Evolutionary conservation across 1,140 invertebrate genomes (phyloP), one percentile per base, ranked within the genome.

Genomic region (Dolichoris vasculosae): DNA sequence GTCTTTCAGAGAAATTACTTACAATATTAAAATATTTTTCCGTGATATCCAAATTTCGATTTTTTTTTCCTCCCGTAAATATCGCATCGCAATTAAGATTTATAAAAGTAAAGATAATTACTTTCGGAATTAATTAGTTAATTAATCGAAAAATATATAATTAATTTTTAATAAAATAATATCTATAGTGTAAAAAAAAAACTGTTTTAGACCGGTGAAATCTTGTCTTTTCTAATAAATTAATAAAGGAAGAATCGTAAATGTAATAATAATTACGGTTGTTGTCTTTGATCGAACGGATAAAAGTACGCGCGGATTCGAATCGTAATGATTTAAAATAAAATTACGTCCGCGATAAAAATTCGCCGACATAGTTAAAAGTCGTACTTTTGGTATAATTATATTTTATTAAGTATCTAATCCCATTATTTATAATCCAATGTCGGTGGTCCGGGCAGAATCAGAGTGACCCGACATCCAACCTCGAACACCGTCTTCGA

Each of bases 381-480:
- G n/a, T 73, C 32, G 69, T 7, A 32, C 6, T 43, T 3, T 8
- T n/a, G n/a, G n/a, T n/a, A n/a, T n/a, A n/a, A n/a, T n/a, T n/a
- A n/a, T n/a, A n/a, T n/a, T 26, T 43, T n/a, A 73, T 73, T 73
- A 26, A 76, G 23, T 35, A 17, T 71, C 46, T 82, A 78, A 64
- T 67, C 67, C 23, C 46, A 40, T 38, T 43, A 48, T 59, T 75
- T 40, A 63, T 23, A 40, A 48, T 69, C 80, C 77, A n/a, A 71
- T 43, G 55, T 87, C 73, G 73, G 82, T 84, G 82, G 75, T 84
- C 75, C 82, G 38, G 40, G 69, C 69, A 38, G 32, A 76, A 15
- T 76, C 13, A 30, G 13, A 4, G n/a, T 8, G 63, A 67, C n/a
- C n/a, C 63, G 38, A 51, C 20, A 46, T 11, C 3, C 40, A 23